Evolutionary conservation across 2,797 vertebrate species (phyloP), one percentile per base, ranked within the genome.

Genomic region (Enteromius afrohamiltoni): DNA sequence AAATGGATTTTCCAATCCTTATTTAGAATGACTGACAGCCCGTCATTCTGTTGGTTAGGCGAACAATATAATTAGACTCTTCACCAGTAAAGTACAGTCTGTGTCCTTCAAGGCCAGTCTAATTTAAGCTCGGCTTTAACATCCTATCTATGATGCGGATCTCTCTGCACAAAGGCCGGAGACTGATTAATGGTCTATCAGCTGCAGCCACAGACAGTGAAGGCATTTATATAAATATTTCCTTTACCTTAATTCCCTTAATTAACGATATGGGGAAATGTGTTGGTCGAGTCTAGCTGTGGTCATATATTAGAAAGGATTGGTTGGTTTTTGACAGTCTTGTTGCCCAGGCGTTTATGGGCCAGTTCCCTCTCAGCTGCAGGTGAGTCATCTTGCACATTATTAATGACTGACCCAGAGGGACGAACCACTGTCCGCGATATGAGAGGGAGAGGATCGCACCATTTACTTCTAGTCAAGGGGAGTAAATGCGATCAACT

Each of bases 221-320:
- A 77, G 45, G 71, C 71, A 82, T 86, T 87, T 80, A 84, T 87
- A 87, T 85, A 86, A 89, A 88, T 88, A 88, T 87, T 88, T 89
- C 85, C 82, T 82, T 83, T 83, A 80, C 79, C 82, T 84, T 88
- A 88, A 87, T 89, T 88, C 47, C 62, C 69, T 73, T 89, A 88
- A 89, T 87, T 86, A 88, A 88, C 85, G 87, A 87, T 77, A 84
- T 80, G 62, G 67, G 79, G 77, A 86, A 86, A 79, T 76, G 81
- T 86, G 85, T 83, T 79, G 79, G 79, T 81, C 37, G 81, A 74
- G 82, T 16, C 45, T 55, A 37, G 80, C 68, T 10, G 0, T 78
- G 77, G 83, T 75, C 74, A 83, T 83, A 76, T 42, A 83, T 88
- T 82, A 86, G 49, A 71, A 83, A 31, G 64, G 83, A 74, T 42